Evolutionary conservation across 37 sponge, comb jelly and placozoan genomes (phyloP), one percentile per base, ranked within the genome.

Genomic region (Aphrocallistes beatrix): DNA sequence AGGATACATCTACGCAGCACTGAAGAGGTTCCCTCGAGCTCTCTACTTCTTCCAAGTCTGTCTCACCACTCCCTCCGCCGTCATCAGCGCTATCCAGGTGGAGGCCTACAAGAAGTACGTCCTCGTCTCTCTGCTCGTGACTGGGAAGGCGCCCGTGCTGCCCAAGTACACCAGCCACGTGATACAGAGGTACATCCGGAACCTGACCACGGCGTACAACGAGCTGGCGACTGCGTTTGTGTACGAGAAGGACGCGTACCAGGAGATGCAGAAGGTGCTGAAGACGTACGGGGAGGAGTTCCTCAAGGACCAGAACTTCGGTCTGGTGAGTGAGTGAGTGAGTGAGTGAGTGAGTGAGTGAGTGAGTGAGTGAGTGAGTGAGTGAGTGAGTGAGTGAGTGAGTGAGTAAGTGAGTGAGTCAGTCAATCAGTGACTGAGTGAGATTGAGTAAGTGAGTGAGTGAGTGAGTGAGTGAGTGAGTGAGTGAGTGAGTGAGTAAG

Each of bases 81-180:
- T 88, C 3, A 85, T 94, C 83, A 96, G 97, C 87, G 93, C 94
- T 25, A 91, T 96, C 37, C 92, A 92, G 91, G 69, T 96, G 8
- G 97, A 95, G 37, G 97, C 97, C 1, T 96, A 91, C 85, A 96
- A 96, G 91, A 96, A 96, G 82, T 96, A 87, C 47, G 50, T 92
- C 36, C 85, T 96, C 3, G 90, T 94, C 25, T 92, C 93, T 25
- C 86, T 96, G 30, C 87, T 96, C 81, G 90, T 91, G 81, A 83
- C 81, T 39, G 95, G 93, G n/a, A 94, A 94, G 89, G 91, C 90
- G 51, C n/a, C 36, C 0, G 1, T 30, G 34, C 75, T 60, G 28
- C 75, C 75, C 34, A 60, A 60, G 34, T 60, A 60, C 21, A 60
- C 75, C 75, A 60, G 75, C 75, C 75, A 60, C 75, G 75, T 28